Evolutionary conservation across 1,140 invertebrate species (phyloP), one percentile per base, ranked within the genome.

Genomic region (Drosophila orena): DNA sequence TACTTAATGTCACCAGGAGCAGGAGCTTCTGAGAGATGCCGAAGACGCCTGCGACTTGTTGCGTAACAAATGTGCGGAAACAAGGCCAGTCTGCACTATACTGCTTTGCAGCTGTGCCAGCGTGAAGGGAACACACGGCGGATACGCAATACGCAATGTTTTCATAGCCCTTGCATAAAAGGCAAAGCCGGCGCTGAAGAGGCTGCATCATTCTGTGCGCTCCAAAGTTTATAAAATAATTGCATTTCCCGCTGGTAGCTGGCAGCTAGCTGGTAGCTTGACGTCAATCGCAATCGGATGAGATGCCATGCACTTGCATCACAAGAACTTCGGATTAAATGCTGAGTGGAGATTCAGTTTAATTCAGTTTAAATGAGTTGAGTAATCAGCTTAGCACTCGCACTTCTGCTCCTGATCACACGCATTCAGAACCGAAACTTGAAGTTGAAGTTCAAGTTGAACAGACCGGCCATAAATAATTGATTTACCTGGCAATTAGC

Each of bases 401-500:
- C 11, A 10, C n/a, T 37, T 12, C 40, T 34, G 27, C 20, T 22
- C 12, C 27, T 20, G 22, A 44, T 54, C 17, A 34, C 10, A 5
- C 30, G 20, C 20, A 53, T 53, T 54, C 27, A 34, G 54, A 15
- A 15, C 46, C 15, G 17, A 38, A 34, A 30, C 55, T 46, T 11
- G 5, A 61, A 30, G 43, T 49, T 17, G 17, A 17, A 17, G n/a
- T n/a, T n/a, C n/a, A n/a, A n/a, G n/a, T n/a, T 4, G 5, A n/a
- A n/a, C 30, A 38, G 47, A 34, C 49, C 43, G 11, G n/a, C 30
- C 17, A 56, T 43, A 40, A 66, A 65, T 38, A 65, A 66, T 66
- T 66, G 77, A 61, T 52, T 80, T 52, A 44, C 40, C 40, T 55
- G 57, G 56, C 76, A 61, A 80, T 80, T 80, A 76, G 77, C 52